A percentile compares a stretch with the other conserved stretches of the same genome.
These are phyloP conservation scores for Siphonodentalium dalli DNA, from an alignment of 2,888 invertebrate species.

Conservation along the genomic window DNA sequence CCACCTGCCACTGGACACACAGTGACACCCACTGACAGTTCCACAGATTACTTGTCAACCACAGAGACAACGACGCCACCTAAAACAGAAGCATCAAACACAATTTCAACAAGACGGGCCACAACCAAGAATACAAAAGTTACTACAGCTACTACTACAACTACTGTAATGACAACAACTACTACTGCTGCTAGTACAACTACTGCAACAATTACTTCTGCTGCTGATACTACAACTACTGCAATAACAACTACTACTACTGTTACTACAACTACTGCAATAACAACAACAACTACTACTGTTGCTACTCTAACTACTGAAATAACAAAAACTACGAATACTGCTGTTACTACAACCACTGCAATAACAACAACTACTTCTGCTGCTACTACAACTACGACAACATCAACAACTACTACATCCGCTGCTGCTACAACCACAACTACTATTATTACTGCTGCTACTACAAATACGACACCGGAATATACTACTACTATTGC, in stretches of 20 bases:
- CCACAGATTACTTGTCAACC: too few relatives aligned
- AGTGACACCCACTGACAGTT: too few relatives aligned
- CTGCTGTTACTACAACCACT: slow-evolving; percentile 24
- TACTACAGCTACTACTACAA: slow-evolving; percentile 1
- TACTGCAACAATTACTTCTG: neutral
- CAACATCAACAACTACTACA: slow-evolving; percentile 10
- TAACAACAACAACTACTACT: slow-evolving; percentile 2
- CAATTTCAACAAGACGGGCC: too few relatives aligned
- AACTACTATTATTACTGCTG: slow-evolving; percentile 2
- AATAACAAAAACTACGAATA: slow-evolving; percentile 20
- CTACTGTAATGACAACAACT: neutral
- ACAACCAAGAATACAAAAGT: neutral
- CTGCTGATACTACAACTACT: neutral
- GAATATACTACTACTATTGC: slow-evolving; percentile 23
- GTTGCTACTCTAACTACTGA: slow-evolving; percentile 16
- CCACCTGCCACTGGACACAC: too few relatives aligned
- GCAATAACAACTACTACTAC: neutral
- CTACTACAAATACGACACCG: slow-evolving; percentile 11
- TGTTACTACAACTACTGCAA: neutral
- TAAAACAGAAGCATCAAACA: too few relatives aligned
- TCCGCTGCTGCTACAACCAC: slow-evolving; percentile 5
- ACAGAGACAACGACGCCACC: too few relatives aligned
- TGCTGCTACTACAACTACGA: slow-evolving; percentile 25
- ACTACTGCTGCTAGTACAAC: slow-evolving; percentile 1
- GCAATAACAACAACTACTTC: slow-evolving; percentile 22